These are phyloP conservation scores for Drosophila subsilvestris DNA, from an alignment of 2,888 invertebrate genomes.

Conservation along the genomic window DNA sequence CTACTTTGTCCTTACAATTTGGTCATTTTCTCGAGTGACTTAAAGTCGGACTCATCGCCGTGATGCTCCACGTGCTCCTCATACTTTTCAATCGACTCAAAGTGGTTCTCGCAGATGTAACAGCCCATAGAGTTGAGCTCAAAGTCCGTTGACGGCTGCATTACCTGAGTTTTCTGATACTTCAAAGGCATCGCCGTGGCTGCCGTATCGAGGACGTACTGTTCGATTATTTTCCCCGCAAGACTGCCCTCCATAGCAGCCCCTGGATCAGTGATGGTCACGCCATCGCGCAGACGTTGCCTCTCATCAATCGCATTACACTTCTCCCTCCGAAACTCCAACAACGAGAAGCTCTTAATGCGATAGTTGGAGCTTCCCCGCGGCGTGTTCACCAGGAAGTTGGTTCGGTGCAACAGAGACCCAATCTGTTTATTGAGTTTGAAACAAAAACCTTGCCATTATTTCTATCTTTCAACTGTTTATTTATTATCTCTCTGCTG, in stretches of 20 bases:
- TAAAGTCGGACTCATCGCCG: constrained; percentile 80
- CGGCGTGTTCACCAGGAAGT: constrained; percentile 69
- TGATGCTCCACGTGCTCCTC: constrained; percentile 81
- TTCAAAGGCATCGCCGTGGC: constrained; percentile 53
- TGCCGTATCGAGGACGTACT: constrained; percentile 57
- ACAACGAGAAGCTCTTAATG: constrained; percentile 58
- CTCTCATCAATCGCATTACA: constrained; percentile 66
- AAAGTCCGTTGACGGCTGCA: constrained; percentile 53
- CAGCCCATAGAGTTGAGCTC: constrained; percentile 73
- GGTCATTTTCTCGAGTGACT: constrained; percentile 62
- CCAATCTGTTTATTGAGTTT: constrained; percentile 64
- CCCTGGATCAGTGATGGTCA: constrained; percentile 12
- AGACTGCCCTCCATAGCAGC: constrained; percentile 10
- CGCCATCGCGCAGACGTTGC: constrained; percentile 43
- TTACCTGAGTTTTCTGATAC: constrained; percentile 68
- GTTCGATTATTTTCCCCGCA: constrained; percentile 28
- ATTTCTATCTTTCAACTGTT: not conserved
- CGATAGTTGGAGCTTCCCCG: constrained; percentile 59
- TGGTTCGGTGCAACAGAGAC: constrained; percentile 61
- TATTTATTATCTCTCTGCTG: not conserved
- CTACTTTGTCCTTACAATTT: constrained; percentile 61
- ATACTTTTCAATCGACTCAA: constrained; percentile 65
- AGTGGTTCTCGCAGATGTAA: constrained; percentile 80
- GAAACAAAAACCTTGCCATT: not conserved
- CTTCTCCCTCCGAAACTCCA: constrained; percentile 71